Conservation (phyloP, 1,140 invertebrate species). For the Heliothis virescens region DNA sequence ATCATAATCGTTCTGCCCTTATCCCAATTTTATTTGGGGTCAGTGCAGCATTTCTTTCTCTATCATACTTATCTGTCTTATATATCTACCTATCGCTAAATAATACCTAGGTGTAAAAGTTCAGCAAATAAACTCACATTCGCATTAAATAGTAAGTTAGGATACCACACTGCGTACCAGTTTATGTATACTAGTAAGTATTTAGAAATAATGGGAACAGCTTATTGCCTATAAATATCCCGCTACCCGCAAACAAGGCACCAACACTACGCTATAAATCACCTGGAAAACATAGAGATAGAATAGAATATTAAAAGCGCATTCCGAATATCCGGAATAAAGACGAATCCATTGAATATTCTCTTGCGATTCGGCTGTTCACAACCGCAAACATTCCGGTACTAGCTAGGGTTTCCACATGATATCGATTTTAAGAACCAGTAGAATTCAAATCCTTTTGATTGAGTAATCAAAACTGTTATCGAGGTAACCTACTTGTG, state of each 20-base stretch:
- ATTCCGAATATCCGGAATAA: slow-evolving; percentile 42
- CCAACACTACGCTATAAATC: neutral
- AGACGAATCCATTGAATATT: slow-evolving; percentile 53
- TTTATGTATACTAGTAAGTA: no score
- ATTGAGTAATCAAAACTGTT: slow-evolving; percentile 38
- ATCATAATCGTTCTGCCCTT: no score
- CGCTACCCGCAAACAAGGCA: neutral
- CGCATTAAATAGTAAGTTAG: no score
- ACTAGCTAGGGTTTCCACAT: slow-evolving; percentile 17
- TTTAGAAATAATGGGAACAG: no score
- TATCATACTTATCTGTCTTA: no score
- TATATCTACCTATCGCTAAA: no score
- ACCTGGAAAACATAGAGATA: slow-evolving; percentile 2
- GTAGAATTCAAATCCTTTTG: slow-evolving; percentile 39
- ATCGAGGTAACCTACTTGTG: slow-evolving; percentile 43
- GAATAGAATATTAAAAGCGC: slow-evolving; percentile 41
- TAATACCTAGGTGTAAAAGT: no score
- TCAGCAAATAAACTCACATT: no score
- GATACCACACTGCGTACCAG: no score
- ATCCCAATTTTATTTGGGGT: no score
- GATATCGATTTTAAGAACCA: slow-evolving; percentile 42
- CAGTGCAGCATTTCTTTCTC: no score
- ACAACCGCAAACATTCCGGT: slow-evolving; percentile 50
- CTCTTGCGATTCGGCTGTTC: slow-evolving; percentile 35
- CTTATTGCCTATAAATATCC: no score